phyloP scores from a whole-genome alignment of 1,140 invertebrate genomes.

The Temnothorax curvispinosus region DNA sequence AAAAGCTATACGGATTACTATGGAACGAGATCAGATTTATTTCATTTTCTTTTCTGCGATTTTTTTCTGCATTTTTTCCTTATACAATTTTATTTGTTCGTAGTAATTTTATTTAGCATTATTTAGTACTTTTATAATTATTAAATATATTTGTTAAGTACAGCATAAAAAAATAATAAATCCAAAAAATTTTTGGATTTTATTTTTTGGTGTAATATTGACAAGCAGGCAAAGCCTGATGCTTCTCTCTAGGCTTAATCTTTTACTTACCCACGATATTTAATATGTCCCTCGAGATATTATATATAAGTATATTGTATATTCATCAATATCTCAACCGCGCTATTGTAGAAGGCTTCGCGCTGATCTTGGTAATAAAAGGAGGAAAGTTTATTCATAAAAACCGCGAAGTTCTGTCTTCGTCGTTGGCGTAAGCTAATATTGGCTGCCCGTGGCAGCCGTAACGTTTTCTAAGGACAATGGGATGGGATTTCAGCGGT shows the following conservation, averaged over 20 bases:
- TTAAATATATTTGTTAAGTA: not conserved
- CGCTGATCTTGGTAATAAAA: slow-evolving; percentile 25
- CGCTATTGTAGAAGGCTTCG: not conserved
- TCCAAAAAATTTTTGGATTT: not conserved
- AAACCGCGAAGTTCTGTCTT: slow-evolving; percentile 28
- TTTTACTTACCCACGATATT: slow-evolving; percentile 1
- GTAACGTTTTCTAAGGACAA: slow-evolving; percentile 32
- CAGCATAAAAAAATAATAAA: not conserved
- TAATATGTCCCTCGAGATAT: slow-evolving; percentile 16
- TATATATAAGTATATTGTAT: not conserved
- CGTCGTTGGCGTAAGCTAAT: slow-evolving; percentile 45
- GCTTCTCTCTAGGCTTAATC: not conserved
- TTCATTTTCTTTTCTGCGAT: not conserved
- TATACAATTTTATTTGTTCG: not conserved
- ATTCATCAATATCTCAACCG: slow-evolving; percentile 28
- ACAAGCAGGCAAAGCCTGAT: not conserved
- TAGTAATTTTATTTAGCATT: not conserved
- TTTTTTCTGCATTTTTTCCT: too few relatives aligned
- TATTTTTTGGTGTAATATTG: not conserved
- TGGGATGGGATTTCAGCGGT: slow-evolving; percentile 44
- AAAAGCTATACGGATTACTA: not conserved
- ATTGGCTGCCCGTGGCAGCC: slow-evolving; percentile 40
- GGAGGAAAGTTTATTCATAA: slow-evolving; percentile 30
- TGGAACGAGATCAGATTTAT: not conserved
- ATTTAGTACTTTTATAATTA: not conserved